Base-by-base conservation (phyloP, 1,140 invertebrate genomes). In the Wasmannia auropunctata region DNA sequence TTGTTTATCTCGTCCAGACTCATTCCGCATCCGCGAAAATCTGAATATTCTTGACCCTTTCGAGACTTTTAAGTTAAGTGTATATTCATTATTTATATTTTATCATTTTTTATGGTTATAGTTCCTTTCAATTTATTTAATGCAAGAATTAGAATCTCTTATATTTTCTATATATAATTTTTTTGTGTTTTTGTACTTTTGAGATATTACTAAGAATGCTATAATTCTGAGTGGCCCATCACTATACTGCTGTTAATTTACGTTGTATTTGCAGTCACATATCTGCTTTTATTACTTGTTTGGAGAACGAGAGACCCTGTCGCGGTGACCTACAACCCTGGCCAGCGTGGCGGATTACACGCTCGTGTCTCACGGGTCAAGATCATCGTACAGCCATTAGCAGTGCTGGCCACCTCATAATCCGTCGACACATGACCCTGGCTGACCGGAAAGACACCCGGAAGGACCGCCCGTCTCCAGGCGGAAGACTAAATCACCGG, bases 221-320 rank as follows among this genome's bases (percentile, higher is more conserved):
- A 34, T 80, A 80, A 80, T 80, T 67, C 34, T 25, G 14, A 77
- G 6, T 25, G 1, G 65, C 56, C 10, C 11, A 19, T 54, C 25
- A 51, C 5, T 8, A 16, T 2, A 14, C n/a, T 34, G 2, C 7
- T 14, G 54, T 25, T 87, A 70, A 88, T 88, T 85, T 90, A 90
- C 76, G 49, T 22, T 16, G 58, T 88, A 88, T 90, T 90, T 90
- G 70, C 79, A 91, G 92, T 93, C 92, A 84, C 92, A 93, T 90
- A 92, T 94, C 87, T 81, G 80, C 81, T 88, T 93, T 94, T 93
- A 94, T 92, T 92, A 87, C 92, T 92, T 93, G 93, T 94, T 94
- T 93, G 87, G 91, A 92, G 88, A 87, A 86, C 67, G 37, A 28
- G 54, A 63, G 84, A 86, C 87, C 77, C 85, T 63, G 70, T 88